Evolutionary conservation across 2,797 vertebrate genomes (phyloP), one percentile per base, ranked within the genome.

Genomic region (Poeciliopsis turneri): DNA sequence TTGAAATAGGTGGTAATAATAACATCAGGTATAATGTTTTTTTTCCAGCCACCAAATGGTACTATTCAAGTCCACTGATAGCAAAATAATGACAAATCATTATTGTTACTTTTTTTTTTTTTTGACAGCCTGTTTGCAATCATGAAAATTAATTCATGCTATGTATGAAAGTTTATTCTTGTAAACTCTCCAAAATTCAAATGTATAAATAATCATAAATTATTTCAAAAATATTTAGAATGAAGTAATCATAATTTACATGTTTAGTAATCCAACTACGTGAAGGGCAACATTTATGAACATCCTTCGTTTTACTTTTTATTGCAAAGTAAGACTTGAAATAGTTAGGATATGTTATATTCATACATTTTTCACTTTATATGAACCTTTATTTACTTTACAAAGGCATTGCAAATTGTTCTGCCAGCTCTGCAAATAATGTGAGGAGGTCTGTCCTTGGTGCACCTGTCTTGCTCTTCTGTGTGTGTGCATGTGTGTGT

Each of bases 381-480:
- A 5, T 57, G 2, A 47, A 68, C 79, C 23, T 46, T 75, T 61
- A 75, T 82, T 49, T 64, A 39, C 75, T 39, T 16, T 13, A 28
- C 33, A 41, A 66, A 73, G 57, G 30, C 70, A 61, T 18, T 25
- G 64, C 5, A 79, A 76, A 84, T 72, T 1, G 1, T 57, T 82
- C 49, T 49, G 39, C 46, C 61, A 9, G 61, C 75, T 39, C 51
- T 59, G 66, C 43, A 75, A 72, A 51, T 66, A 59, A 74, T 36
- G 80, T 74, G 73, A 74, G 43, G 57, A 45, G 46, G 51, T n/a
- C 43, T 72, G 80, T 84, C 84, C 49, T 89, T 75, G 77, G 53
- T 80, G 72, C 89, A 92, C 86, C 88, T 92, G 91, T 89, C 80
- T 86, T 74, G 36, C 43, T 86, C 53, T 71, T 49, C 45, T 66